Evolutionary conservation across 2,888 invertebrate species (phyloP).

Genomic region (Trissoscelio sp.): DNA sequence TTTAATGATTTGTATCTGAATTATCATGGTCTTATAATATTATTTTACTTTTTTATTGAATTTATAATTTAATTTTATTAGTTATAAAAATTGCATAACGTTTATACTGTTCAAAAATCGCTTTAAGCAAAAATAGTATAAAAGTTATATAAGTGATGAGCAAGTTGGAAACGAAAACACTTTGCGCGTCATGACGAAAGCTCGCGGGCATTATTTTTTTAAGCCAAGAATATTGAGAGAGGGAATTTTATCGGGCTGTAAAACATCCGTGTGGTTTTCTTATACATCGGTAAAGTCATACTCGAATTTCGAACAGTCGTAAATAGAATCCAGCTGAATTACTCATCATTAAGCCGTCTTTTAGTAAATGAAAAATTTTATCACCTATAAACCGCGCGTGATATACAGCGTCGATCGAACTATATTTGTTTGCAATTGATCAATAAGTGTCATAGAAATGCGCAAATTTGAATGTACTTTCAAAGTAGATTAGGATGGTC

Average conservation of each 20-base stretch:
- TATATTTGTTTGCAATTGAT: constrained; percentile 30
- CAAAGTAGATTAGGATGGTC: background rate
- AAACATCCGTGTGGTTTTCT: constrained; percentile 36
- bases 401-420: constrained; percentile 1
- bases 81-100: no score
- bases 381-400: constrained; percentile 8
- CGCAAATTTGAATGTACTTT: background rate
- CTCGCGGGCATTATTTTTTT: constrained; percentile 34
- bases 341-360: constrained; percentile 49
- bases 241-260: constrained; percentile 27
- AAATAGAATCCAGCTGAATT: constrained; percentile 54
- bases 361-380: constrained; percentile 54
- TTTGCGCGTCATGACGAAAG: background rate
- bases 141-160: background rate
- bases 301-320: constrained; percentile 36
- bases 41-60: no score
- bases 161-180: background rate
- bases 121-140: background rate
- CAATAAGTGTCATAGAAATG: background rate
- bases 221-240: constrained; percentile 25
- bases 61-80: no score
- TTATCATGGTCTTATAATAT: no score
- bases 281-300: constrained; percentile 36
- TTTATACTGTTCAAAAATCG: background rate
- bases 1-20: no score